These are phyloP conservation scores for Patella ulyssiponensis DNA, from an alignment of 2,888 invertebrate species.

Conservation along the genomic window DNA sequence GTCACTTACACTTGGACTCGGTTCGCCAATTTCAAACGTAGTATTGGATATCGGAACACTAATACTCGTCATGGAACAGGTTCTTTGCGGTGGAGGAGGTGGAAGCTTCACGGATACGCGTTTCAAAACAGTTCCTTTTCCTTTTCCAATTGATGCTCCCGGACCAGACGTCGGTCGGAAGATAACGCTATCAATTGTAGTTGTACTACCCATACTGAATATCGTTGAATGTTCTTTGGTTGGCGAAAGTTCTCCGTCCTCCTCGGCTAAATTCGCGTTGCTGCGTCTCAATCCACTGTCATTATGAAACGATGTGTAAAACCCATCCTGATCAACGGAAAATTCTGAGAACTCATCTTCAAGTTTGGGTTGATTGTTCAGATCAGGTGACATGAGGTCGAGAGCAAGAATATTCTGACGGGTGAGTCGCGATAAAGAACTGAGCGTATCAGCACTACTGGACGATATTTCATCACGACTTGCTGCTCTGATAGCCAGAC, in stretches of 20 bases:
- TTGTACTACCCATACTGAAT: conserved; percentile 48
- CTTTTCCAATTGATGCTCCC: conserved; percentile 35
- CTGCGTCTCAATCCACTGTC: conserved; percentile 84
- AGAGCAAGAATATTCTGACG: conserved; percentile 59
- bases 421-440: conserved; percentile 54
- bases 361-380: conserved; percentile 32
- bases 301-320: conserved; percentile 97
- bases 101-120: conserved; percentile 32
- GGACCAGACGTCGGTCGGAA: conserved; percentile 49
- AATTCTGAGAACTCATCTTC: conserved; percentile 80
- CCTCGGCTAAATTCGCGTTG: conserved; percentile 46
- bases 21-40: conserved; percentile 16
- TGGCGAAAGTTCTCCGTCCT: conserved; percentile 48
- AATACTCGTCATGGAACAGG: conserved; percentile 18
- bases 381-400: conserved; percentile 54
- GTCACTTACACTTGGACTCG: conserved; percentile 34
- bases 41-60: conserved; percentile 8
- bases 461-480: conserved; percentile 51
- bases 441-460: conserved; percentile 49
- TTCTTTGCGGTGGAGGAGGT: conserved; percentile 31
- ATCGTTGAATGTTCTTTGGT: conserved; percentile 54
- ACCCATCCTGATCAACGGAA: conserved; percentile 97
- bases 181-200: conserved; percentile 54
- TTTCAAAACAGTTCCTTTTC: conserved; percentile 42
- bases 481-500: conserved; percentile 57